Evolutionary conservation across 2,797 vertebrate genomes (phyloP).

Genomic region (Picus viridis): DNA sequence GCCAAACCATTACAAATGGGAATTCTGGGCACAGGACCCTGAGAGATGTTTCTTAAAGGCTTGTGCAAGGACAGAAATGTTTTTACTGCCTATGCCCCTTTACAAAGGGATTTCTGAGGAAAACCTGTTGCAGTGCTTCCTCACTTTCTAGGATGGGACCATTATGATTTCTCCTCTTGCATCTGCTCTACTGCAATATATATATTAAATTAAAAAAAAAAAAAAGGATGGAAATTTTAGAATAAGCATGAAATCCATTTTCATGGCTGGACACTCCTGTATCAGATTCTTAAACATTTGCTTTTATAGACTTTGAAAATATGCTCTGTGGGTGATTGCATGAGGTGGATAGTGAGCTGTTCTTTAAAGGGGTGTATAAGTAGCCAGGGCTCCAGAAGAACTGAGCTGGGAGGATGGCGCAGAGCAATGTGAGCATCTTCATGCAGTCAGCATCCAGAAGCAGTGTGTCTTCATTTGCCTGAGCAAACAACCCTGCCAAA

Average conservation of each 20-base stretch:
- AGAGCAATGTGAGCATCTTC: not conserved
- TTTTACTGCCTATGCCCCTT: not conserved
- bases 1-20: no score
- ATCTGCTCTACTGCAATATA: not conserved
- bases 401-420: not conserved
- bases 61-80: not conserved
- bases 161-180: not conserved
- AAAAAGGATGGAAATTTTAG: not conserved
- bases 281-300: not conserved
- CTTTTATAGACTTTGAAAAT: not conserved
- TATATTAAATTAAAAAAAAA: no score
- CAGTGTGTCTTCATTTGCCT: accelerated
- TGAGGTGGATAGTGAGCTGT: not conserved
- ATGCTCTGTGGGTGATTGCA: not conserved
- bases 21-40: not conserved
- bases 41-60: not conserved
- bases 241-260: not conserved
- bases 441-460: not conserved
- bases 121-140: not conserved
- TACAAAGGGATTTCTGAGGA: not conserved
- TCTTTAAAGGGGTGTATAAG: not conserved
- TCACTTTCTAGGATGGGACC: not conserved
- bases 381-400: not conserved
- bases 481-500: not conserved
- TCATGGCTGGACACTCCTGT: not conserved